Evolutionary conservation across 2,797 vertebrate species (phyloP).

Genomic region (Scolopax bukidnonensis): DNA sequence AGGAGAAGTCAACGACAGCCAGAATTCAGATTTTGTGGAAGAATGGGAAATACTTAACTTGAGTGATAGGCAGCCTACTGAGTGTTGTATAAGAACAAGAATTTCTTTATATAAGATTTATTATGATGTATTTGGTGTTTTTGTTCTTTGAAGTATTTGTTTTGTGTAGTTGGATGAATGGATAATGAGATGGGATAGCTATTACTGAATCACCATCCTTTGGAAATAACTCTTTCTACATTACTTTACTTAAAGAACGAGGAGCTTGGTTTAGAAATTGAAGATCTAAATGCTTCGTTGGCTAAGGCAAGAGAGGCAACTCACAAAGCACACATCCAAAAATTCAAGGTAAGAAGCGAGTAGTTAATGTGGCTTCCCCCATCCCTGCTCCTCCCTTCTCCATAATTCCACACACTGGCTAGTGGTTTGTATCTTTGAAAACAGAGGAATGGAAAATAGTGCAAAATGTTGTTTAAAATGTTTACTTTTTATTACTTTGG

Average conservation of each 20-base stretch:
- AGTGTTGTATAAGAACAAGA: background rate
- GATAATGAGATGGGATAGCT: background rate
- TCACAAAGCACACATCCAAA: conserved; percentile 86
- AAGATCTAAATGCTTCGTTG: conserved; percentile 85
- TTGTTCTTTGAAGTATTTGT: conserved; percentile 14
- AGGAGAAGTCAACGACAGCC: background rate
- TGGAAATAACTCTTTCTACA: conserved; percentile 10
- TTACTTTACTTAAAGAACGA: conserved; percentile 81
- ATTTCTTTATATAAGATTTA: background rate
- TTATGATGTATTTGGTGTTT: background rate
- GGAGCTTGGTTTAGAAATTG: conserved; percentile 87
- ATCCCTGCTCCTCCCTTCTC: background rate
- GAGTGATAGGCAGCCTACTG: background rate
- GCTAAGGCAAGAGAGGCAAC: conserved; percentile 84
- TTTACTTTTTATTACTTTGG: background rate
- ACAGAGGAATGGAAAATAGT: background rate
- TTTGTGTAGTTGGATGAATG: background rate
- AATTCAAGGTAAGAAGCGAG: conserved; percentile 82
- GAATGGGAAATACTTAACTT: background rate
- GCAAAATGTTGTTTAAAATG: background rate
- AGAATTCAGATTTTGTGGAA: background rate
- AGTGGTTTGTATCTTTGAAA: background rate
- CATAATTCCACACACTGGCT: background rate
- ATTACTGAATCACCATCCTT: background rate
- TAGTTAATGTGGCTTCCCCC: background rate